phyloP scores from a whole-genome alignment of 2,113 vertebrate genomes.

The Oriolus oriolus region DNA sequence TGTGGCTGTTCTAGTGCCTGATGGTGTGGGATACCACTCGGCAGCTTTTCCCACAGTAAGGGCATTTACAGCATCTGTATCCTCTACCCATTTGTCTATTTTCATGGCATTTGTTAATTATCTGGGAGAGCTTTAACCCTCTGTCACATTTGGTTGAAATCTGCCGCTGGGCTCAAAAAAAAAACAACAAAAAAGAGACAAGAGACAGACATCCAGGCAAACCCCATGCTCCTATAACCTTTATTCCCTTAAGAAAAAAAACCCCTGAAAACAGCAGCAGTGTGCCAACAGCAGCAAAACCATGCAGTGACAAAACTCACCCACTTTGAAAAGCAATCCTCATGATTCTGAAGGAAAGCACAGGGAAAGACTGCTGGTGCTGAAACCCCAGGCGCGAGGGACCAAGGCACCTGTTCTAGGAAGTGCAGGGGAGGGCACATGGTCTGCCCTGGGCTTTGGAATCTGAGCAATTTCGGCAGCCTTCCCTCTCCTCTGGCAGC shows the following conservation, averaged over 20 bases:
- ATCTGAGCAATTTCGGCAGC: neutral
- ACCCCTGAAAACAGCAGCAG: neutral
- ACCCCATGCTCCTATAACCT: neutral
- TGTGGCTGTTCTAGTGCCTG: neutral
- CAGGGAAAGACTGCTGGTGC: neutral
- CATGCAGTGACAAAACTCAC: neutral
- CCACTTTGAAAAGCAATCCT: neutral
- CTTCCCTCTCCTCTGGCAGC: neutral
- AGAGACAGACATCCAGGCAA: neutral
- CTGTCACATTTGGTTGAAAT: constrained; percentile 22
- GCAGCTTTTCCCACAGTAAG: constrained; percentile 43
- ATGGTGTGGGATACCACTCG: constrained; percentile 10
- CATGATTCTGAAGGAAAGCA: neutral
- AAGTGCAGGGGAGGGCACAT: fast-evolving
- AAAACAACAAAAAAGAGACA: no score
- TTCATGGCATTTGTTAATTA: constrained; percentile 32
- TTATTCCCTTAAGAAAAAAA: neutral
- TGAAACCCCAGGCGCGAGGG: neutral
- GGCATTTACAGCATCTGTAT: constrained; percentile 28
- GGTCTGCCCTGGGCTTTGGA: fast-evolving
- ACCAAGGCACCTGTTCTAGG: fast-evolving
- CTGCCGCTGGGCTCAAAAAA: neutral
- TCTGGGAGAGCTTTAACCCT: constrained; percentile 6
- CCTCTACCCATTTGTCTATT: constrained; percentile 1
- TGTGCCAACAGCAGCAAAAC: neutral